phyloP scores from a whole-genome alignment of 2,797 vertebrate genomes.

The Adelosebastes latens region DNA sequence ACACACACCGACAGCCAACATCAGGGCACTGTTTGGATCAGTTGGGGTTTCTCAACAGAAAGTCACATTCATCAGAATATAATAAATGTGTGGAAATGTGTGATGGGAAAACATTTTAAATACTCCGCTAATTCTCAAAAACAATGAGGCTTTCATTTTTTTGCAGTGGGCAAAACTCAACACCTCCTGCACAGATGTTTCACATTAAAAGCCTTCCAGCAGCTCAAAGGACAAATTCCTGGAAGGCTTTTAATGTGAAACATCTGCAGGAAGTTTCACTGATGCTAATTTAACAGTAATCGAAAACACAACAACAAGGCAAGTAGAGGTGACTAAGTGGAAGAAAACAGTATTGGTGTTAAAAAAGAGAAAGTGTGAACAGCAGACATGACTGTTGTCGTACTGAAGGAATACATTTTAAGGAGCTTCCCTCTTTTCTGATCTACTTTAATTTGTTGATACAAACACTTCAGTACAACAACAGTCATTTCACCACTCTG shows the following conservation, averaged over 20 bases:
- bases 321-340: neutral
- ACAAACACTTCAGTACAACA: neutral
- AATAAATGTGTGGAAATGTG: neutral
- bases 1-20: slow-evolving; percentile 51
- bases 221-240: neutral
- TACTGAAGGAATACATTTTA: neutral
- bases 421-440: neutral
- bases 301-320: neutral
- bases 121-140: neutral
- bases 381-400: neutral
- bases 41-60: neutral
- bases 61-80: neutral
- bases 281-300: neutral
- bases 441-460: neutral
- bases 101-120: neutral
- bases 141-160: neutral
- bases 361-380: neutral
- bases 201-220: neutral
- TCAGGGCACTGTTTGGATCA: neutral
- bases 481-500: neutral
- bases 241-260: slow-evolving; percentile 4
- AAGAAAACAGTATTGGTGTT: neutral
- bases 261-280: neutral
- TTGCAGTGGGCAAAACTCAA: neutral
- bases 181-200: neutral